Conservation (phyloP, 2,888 invertebrate genomes). For the Ashinkailepas kermadecensis region DNA sequence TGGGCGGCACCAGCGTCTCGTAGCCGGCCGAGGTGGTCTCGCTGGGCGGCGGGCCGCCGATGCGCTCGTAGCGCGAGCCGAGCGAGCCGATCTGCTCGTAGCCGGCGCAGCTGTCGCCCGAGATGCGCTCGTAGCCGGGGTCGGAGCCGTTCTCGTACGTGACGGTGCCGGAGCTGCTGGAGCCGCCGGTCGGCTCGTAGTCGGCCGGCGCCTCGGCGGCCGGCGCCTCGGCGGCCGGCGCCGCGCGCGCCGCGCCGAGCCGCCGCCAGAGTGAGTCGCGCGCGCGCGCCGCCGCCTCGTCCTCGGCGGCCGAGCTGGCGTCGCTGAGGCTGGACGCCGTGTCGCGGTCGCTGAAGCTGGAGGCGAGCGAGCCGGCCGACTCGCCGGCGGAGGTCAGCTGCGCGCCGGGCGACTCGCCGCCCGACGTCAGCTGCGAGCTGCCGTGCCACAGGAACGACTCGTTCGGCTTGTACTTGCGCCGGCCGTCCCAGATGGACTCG, state of each 20-base stretch:
- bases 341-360: constrained; percentile 53
- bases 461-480: constrained; percentile 76
- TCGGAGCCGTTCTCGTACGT: constrained; percentile 63
- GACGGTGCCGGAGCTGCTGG: constrained; percentile 50
- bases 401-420: constrained; percentile 62
- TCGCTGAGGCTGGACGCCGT: constrained; percentile 45
- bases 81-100: constrained; percentile 29
- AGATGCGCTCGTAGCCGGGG: constrained; percentile 41
- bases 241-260: constrained; percentile 50
- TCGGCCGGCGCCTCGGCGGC: constrained; percentile 31
- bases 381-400: constrained; percentile 67
- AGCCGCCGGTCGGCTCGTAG: constrained; percentile 41
- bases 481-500: constrained; percentile 90
- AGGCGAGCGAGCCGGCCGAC: constrained; percentile 58
- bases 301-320: constrained; percentile 47
- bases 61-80: constrained; percentile 30
- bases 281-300: constrained; percentile 44
- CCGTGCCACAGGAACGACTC: constrained; percentile 83
- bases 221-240: constrained; percentile 28
- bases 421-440: constrained; percentile 72
- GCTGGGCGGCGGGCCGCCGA: constrained; percentile 31
- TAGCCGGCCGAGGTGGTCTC: constrained; percentile 32
- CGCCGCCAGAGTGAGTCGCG: constrained; percentile 57
- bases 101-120: background rate
- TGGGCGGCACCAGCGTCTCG: constrained; percentile 30